Conservation (phyloP, 2,113 vertebrate species). For the Piprites chloris region DNA sequence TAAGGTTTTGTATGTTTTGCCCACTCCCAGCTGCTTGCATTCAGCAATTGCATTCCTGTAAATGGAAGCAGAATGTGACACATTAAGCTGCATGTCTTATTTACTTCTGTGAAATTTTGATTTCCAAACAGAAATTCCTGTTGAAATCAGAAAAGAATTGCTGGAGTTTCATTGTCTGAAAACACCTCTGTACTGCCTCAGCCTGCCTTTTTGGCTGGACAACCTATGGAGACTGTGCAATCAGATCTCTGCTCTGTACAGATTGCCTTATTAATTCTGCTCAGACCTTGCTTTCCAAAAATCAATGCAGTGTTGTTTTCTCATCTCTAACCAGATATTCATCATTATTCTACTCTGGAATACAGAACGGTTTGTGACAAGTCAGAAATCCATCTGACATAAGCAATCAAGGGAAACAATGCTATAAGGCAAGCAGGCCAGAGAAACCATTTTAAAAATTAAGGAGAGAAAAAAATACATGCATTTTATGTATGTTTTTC, state of each 20-base stretch:
- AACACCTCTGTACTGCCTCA: background rate
- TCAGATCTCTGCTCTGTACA: background rate
- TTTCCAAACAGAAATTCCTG: background rate
- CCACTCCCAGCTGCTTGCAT: rapidly evolving
- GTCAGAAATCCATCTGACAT: constrained; percentile 10
- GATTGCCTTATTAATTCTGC: constrained; percentile 30
- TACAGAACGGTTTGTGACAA: background rate
- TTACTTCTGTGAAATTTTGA: background rate
- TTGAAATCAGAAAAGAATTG: background rate
- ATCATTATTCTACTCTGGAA: constrained; percentile 16
- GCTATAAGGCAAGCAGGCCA: background rate
- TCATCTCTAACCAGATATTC: constrained; percentile 19
- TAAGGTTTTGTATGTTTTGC: background rate
- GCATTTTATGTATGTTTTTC: background rate
- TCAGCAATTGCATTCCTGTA: background rate
- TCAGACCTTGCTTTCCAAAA: background rate
- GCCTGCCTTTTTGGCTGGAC: background rate
- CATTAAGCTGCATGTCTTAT: rapidly evolving
- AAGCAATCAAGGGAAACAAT: constrained; percentile 22
- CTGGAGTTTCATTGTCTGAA: background rate
- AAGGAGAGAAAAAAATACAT: constrained; percentile 35
- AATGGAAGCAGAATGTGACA: rapidly evolving
- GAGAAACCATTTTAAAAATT: background rate
- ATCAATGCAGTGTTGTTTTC: constrained; percentile 1
- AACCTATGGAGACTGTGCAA: background rate